A percentile compares a stretch with the other conserved stretches of the same genome.
phyloP scores from a whole-genome alignment of 1,140 invertebrate species.

The Microplitis mediator region DNA sequence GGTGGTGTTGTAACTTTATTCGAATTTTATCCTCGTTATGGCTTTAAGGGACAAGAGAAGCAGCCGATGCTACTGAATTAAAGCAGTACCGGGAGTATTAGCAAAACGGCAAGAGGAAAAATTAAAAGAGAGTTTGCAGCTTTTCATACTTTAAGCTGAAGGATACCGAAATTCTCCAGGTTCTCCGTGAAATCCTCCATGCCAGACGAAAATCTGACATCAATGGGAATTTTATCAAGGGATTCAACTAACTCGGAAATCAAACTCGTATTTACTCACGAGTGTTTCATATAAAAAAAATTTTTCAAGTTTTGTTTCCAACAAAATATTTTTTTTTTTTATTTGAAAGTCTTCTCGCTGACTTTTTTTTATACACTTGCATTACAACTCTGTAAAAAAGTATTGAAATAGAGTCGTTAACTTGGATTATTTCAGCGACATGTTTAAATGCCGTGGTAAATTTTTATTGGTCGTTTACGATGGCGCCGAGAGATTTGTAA shows the following conservation, averaged over 20 bases:
- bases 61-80: neutral
- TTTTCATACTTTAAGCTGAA: constrained; percentile 16
- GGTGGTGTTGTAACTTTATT: constrained; percentile 44
- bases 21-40: constrained; percentile 35
- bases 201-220: neutral
- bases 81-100: neutral
- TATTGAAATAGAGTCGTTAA: constrained; percentile 21
- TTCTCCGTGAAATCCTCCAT: constrained; percentile 19
- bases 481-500: constrained; percentile 45
- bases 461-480: constrained; percentile 51
- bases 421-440: constrained; percentile 34
- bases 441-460: constrained; percentile 39
- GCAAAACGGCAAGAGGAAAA: neutral
- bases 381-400: neutral
- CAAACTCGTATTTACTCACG: neutral
- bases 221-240: constrained; percentile 17
- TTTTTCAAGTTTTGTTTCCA: neutral
- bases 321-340: neutral
- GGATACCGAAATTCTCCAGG: constrained; percentile 16
- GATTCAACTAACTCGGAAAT: constrained; percentile 18
- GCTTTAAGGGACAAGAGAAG: constrained; percentile 10
- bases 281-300: neutral
- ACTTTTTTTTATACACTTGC: too few species aligned
- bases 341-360: neutral
- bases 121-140: constrained; percentile 24